phyloP scores from a whole-genome alignment of 1,140 invertebrate genomes.

The Trachymyrmex septentrionalis region DNA sequence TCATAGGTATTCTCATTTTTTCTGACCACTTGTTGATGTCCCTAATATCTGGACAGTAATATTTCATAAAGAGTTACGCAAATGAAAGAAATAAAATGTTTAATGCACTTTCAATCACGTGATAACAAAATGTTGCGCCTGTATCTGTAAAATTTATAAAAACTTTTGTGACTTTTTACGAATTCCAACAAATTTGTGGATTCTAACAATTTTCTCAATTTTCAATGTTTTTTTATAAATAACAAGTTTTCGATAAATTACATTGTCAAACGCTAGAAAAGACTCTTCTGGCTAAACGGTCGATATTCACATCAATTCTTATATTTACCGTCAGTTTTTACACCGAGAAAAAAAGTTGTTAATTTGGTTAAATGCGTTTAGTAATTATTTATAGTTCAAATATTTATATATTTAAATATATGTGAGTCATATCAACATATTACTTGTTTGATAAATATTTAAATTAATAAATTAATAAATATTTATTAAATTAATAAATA shows the following conservation, averaged over 20 bases:
- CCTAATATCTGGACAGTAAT: conserved; percentile 84
- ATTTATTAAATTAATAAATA: too few relatives aligned
- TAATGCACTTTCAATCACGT: background rate
- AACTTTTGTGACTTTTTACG: background rate
- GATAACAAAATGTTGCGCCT: background rate
- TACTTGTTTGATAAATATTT: too few relatives aligned
- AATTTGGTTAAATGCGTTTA: too few relatives aligned
- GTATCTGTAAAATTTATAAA: background rate
- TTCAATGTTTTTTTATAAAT: background rate
- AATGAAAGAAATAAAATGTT: background rate
- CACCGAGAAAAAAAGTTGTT: too few relatives aligned
- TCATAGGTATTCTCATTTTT: conserved; percentile 91
- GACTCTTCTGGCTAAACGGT: background rate
- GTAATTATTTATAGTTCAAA: too few relatives aligned
- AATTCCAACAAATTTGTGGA: background rate
- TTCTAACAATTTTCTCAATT: background rate
- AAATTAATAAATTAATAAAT: too few relatives aligned
- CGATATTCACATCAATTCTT: too few relatives aligned
- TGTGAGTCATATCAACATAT: too few relatives aligned
- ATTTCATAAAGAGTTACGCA: background rate
- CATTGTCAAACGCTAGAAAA: background rate
- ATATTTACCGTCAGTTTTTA: too few relatives aligned
- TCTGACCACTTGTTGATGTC: conserved; percentile 93
- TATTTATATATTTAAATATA: too few relatives aligned
- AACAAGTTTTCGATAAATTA: background rate